Conservation (phyloP, 2,113 vertebrate species). For the Prunella himalayana region DNA sequence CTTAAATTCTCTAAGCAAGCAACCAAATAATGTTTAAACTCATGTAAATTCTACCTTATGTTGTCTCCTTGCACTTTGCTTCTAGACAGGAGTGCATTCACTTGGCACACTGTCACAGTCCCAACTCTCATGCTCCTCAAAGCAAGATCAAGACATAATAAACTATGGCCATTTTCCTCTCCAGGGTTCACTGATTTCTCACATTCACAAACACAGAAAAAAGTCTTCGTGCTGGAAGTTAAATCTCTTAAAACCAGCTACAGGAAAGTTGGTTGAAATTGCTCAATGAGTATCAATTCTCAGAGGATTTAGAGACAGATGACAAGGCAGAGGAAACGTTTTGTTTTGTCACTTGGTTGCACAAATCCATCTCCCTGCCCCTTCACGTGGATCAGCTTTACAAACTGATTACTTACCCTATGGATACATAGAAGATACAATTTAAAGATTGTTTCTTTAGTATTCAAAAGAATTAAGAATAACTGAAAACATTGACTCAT, state of each 20-base stretch:
- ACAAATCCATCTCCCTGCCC: not conserved
- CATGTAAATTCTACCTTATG: not conserved
- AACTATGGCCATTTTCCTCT: not conserved
- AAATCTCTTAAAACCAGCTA: not conserved
- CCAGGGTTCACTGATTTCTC: not conserved
- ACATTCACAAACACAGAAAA: not conserved
- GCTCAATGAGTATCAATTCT: not conserved
- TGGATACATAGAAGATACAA: not conserved
- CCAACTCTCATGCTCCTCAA: not conserved
- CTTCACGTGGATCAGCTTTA: not conserved
- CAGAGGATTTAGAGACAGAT: not conserved
- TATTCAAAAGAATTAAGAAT: not conserved
- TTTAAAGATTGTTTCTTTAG: not conserved
- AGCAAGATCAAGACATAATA: not conserved
- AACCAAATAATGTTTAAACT: not conserved
- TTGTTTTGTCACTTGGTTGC: not conserved
- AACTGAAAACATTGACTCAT: not conserved
- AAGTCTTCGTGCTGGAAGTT: not conserved
- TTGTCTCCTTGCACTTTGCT: not conserved
- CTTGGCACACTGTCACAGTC: not conserved
- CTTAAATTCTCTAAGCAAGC: not conserved
- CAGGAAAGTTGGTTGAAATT: not conserved
- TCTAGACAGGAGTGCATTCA: not conserved
- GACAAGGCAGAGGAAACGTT: not conserved
- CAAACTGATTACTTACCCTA: not conserved